Evolutionary conservation across 1,140 invertebrate genomes (phyloP), one percentile per base, ranked within the genome.

Genomic region (Hyphantria cunea): DNA sequence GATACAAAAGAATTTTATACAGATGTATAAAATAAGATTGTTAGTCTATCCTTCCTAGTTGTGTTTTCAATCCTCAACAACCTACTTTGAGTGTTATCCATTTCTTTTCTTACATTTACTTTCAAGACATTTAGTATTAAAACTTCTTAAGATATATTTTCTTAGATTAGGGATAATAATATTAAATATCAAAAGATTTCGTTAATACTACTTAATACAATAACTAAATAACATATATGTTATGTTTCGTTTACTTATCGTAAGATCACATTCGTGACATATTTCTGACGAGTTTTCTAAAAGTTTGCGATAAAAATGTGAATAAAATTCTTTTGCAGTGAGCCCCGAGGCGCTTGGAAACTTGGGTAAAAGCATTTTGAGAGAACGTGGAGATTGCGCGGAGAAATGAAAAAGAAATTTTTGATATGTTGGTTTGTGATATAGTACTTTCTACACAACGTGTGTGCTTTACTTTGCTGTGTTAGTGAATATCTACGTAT

Each of bases 201-300:
- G n/a, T n/a, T n/a, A n/a, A n/a, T 25, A 25, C 17, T 25, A 25
- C 17, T 25, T 25, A 25, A 25, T 25, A 3, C 17, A 25, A 25
- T 25, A 5, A 25, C 2, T 25, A 25, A 25, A 5, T 25, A n/a
- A 25, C 8, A 7, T 44, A 44, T 13, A 44, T 2, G 45, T 47
- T 51, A 49, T 59, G 54, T 63, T 68, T 64, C 55, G 58, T 68
- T 53, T 58, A 34, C 53, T 62, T 59, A 6, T 45, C 45, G 15
- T 48, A 59, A 64, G 66, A 60, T 68, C 66, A 68, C 55, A 64
- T 14, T 47, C 39, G 42, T 31, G 33, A 55, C 54, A 59, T 54
- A 37, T 50, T 31, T 13, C 25, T 32, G 17, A 37, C 42, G 15
- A 45, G 58, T 54, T 61, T 44, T 52, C 15, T 6, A 44, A 44